phyloP scores from a whole-genome alignment of 2,113 vertebrate genomes.

The Microtus ochrogaster region DNA sequence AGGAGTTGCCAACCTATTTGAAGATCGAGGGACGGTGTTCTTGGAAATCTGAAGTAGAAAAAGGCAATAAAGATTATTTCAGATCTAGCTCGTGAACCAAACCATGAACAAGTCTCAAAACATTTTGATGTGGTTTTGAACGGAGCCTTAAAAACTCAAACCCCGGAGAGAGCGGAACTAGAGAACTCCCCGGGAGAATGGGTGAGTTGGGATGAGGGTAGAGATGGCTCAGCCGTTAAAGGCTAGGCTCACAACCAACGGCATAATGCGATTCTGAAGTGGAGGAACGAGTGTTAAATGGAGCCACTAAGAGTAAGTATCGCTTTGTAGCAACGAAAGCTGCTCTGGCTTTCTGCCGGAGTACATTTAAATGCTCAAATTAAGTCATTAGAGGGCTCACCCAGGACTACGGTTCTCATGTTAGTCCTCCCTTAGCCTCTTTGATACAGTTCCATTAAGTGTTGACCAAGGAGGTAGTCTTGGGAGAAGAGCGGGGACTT shows the following conservation, averaged over 20 bases:
- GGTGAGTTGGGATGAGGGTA: not conserved
- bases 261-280: not conserved
- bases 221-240: no score
- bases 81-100: not conserved
- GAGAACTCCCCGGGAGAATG: not conserved
- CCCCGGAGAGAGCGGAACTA: not conserved
- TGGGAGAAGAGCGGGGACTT: not conserved
- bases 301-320: conserved; percentile 37
- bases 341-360: not conserved
- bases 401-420: not conserved
- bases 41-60: not conserved
- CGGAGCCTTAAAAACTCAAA: not conserved
- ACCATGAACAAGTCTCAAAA: not conserved
- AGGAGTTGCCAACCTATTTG: not conserved
- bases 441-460: not conserved
- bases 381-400: not conserved
- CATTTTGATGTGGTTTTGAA: not conserved
- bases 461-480: not conserved
- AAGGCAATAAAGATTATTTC: not conserved
- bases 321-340: conserved; percentile 28
- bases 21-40: not conserved
- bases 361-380: not conserved
- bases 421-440: not conserved
- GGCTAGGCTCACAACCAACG: no score
- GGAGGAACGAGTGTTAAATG: conserved; percentile 38